Percentiles rank a stretch among this genome's conserved stretches.
Conservation (phyloP, 1,140 invertebrate species). For the Nephotettix cincticeps region DNA sequence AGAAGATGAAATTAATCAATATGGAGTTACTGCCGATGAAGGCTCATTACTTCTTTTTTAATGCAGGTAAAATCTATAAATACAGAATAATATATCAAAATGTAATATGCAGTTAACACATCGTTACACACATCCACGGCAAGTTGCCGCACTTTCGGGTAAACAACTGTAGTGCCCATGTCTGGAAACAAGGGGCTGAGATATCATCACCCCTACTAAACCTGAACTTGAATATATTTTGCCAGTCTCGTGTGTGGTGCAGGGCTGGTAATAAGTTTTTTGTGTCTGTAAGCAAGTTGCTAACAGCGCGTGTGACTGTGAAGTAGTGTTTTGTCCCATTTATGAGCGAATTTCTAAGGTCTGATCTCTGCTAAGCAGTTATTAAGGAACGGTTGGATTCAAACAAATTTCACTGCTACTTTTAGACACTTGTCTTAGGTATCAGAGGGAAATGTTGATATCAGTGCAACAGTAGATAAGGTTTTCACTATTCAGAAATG, state of each 20-base stretch:
- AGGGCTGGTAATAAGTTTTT: no score
- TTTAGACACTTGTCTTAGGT: no score
- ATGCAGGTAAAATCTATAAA: conserved; percentile 66
- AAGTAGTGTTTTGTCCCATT: no score
- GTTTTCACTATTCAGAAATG: no score
- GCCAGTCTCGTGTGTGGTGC: not conserved
- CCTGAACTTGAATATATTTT: not conserved
- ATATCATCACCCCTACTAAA: not conserved
- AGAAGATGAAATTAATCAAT: conserved; percentile 55
- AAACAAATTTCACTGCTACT: no score
- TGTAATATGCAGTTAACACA: not conserved
- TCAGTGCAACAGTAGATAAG: no score
- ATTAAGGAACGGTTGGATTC: no score
- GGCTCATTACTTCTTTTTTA: conserved; percentile 83
- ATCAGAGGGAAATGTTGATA: no score
- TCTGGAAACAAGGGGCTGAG: not conserved
- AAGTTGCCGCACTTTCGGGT: not conserved
- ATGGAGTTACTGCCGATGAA: conserved; percentile 80
- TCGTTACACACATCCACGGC: not conserved
- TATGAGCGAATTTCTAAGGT: no score
- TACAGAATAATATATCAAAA: not conserved
- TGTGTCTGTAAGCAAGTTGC: no score
- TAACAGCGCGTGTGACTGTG: no score
- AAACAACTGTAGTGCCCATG: not conserved
- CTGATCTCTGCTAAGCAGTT: no score